phyloP scores from a whole-genome alignment of 2,113 vertebrate species.

The Arizona elegans region DNA sequence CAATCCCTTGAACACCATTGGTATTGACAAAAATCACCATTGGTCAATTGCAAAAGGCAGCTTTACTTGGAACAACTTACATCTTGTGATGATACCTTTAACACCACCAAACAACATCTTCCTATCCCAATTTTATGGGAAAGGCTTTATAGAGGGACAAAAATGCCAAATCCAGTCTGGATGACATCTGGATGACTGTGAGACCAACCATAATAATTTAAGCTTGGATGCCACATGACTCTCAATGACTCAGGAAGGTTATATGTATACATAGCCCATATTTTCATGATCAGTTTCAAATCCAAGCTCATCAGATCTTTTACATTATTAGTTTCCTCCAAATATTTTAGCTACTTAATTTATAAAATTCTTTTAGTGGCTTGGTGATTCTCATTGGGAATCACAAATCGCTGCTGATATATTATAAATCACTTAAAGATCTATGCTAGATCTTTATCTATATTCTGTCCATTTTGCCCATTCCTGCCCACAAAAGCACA shows the following conservation, averaged over 20 bases:
- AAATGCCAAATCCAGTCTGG: not conserved
- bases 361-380: not conserved
- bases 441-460: not conserved
- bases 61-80: no score
- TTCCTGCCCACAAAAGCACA: not conserved
- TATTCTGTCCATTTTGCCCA: not conserved
- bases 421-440: not conserved
- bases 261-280: not conserved
- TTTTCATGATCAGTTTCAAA: no score
- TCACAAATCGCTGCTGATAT: not conserved
- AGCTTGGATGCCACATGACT: not conserved
- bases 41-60: not conserved
- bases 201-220: not conserved
- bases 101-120: no score
- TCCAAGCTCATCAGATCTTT: not conserved
- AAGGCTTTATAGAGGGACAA: not conserved
- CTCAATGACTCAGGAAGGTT: not conserved
- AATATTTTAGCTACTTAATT: not conserved
- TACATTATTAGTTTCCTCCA: not conserved
- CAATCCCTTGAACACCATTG: no score
- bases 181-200: not conserved
- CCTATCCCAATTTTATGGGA: no score
- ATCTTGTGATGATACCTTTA: no score
- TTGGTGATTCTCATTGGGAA: not conserved
- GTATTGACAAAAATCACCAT: not conserved